Conservation (phyloP, 2,113 vertebrate genomes). For the Xyliphius kryptos region DNA sequence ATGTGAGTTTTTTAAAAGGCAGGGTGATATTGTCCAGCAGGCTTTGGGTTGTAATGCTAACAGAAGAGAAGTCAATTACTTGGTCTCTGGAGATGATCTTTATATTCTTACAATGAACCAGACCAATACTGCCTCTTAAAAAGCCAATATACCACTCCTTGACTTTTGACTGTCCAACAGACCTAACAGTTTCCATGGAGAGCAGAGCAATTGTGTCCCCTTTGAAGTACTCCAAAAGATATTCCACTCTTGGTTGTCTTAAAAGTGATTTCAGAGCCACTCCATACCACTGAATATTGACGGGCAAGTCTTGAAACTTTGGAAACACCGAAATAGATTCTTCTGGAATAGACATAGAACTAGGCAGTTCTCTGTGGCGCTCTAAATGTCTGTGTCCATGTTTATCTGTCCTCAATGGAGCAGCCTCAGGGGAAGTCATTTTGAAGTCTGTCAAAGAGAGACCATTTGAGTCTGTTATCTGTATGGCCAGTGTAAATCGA, state of each 20-base stretch:
- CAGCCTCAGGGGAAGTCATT: constrained; percentile 71
- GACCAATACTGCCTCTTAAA: constrained; percentile 78
- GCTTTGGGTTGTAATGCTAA: constrained; percentile 66
- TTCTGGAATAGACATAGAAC: constrained; percentile 59
- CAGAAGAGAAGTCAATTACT: constrained; percentile 73
- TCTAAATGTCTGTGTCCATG: constrained; percentile 51
- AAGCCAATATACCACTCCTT: constrained; percentile 95
- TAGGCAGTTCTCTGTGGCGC: constrained; percentile 57
- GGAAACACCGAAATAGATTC: constrained; percentile 62
- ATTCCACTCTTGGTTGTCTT: constrained; percentile 81
- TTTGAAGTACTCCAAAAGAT: constrained; percentile 94
- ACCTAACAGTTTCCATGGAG: constrained; percentile 79
- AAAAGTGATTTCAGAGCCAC: constrained; percentile 83
- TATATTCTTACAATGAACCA: constrained; percentile 88
- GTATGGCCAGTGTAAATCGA: constrained; percentile 72
- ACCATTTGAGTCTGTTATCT: constrained; percentile 60
- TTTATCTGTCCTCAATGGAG: constrained; percentile 71
- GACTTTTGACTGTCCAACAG: constrained; percentile 82
- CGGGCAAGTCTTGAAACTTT: constrained; percentile 70
- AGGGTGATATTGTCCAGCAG: constrained; percentile 80
- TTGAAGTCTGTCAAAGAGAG: constrained; percentile 64
- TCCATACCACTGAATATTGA: constrained; percentile 74
- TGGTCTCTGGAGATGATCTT: constrained; percentile 84
- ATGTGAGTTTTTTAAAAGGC: constrained; percentile 89
- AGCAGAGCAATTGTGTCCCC: constrained; percentile 89